Evolutionary conservation across 2,113 vertebrate species (phyloP).

Genomic region (Chelonoidis abingdonii): DNA sequence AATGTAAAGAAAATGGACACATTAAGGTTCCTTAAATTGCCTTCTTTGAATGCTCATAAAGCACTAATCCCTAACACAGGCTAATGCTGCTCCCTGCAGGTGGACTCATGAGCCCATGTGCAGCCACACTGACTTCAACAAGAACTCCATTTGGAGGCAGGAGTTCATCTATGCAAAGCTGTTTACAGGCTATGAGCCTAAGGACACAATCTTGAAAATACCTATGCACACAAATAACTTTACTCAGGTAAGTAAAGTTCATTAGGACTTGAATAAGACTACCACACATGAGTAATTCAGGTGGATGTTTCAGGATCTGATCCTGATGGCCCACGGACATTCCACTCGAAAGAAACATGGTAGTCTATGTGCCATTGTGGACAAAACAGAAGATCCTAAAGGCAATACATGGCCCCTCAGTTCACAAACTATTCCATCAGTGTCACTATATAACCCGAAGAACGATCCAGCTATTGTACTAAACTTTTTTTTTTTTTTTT

Average conservation of each 20-base stretch:
- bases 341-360: neutral
- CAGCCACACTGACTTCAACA: neutral
- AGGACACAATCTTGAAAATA: neutral
- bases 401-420: neutral
- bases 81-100: conserved; percentile 66
- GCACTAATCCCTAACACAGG: neutral
- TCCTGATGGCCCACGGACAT: neutral
- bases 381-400: neutral
- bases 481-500: neutral
- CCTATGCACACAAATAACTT: neutral
- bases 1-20: neutral
- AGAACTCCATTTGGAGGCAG: conserved; percentile 35
- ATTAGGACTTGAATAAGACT: neutral
- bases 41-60: neutral
- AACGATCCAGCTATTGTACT: neutral
- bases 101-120: neutral
- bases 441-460: neutral
- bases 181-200: accelerated
- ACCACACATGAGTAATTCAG: neutral
- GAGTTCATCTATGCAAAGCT: neutral
- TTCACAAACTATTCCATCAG: neutral
- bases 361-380: neutral
- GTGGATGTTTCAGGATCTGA: neutral
- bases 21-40: neutral
- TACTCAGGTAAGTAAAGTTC: neutral